Percentiles rank a stretch among this genome's conserved stretches.
These are phyloP conservation scores for Hemithea aestivaria DNA, from an alignment of 2,888 invertebrate species.

Conservation along the genomic window DNA sequence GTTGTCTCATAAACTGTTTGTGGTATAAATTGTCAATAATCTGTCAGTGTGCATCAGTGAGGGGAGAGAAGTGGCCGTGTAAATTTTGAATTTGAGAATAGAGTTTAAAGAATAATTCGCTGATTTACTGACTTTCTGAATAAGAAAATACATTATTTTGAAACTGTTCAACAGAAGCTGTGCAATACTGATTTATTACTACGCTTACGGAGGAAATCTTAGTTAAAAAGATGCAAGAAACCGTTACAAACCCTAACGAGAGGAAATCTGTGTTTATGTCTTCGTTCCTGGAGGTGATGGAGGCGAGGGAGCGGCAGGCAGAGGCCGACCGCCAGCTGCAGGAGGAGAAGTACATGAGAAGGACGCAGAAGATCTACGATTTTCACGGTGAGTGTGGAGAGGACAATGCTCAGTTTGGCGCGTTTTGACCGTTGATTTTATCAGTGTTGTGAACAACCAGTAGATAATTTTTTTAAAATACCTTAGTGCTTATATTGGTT, in stretches of 20 bases:
- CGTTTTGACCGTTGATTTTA: constrained; percentile 10
- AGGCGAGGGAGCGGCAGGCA: constrained; percentile 59
- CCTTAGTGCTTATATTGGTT: no score
- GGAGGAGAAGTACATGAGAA: constrained; percentile 64
- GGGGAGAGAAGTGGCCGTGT: constrained; percentile 42
- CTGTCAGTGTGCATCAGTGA: constrained; percentile 27
- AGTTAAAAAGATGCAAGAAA: constrained; percentile 66
- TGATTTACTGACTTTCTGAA: constrained; percentile 4
- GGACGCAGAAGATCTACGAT: constrained; percentile 70
- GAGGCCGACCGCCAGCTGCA: constrained; percentile 61
- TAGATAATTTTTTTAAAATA: no score
- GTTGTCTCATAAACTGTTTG: no score
- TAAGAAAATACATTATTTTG: constrained; percentile 3
- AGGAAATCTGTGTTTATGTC: constrained; percentile 69
- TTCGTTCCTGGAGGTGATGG: constrained; percentile 63
- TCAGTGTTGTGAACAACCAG: background rate
- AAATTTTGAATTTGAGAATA: constrained; percentile 52
- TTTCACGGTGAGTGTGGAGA: constrained; percentile 52
- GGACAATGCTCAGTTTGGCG: constrained; percentile 14
- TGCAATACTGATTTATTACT: background rate
- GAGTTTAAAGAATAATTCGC: constrained; percentile 32
- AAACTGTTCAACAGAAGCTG: background rate
- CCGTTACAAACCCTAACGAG: constrained; percentile 69
- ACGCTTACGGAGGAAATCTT: constrained; percentile 24
- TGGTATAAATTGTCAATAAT: no score